phyloP scores from a whole-genome alignment of 2,113 vertebrate species.

The Vireo altiloquus region DNA sequence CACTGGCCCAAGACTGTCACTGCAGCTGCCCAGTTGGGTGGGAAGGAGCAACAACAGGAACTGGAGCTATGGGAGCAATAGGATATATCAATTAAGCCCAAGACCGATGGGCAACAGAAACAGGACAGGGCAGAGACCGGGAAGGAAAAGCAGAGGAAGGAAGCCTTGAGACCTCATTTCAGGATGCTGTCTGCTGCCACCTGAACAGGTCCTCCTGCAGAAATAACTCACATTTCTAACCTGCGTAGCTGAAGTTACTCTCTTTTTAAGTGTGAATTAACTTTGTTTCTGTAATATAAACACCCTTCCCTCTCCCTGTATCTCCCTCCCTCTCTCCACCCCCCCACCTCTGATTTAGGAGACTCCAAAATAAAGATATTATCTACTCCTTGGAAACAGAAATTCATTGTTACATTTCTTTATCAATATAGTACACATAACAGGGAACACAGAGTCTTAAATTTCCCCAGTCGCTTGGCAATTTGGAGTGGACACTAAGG shows the following conservation, averaged over 20 bases:
- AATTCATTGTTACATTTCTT: neutral
- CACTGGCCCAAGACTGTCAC: rapidly evolving
- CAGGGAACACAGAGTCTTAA: neutral
- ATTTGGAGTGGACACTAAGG: neutral
- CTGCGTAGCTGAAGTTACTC: neutral
- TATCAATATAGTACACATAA: neutral
- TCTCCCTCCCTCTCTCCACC: neutral
- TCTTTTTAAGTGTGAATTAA: neutral
- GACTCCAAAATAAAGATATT: neutral
- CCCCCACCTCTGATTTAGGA: neutral
- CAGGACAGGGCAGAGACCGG: rapidly evolving
- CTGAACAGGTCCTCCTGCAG: neutral
- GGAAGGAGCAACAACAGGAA: neutral
- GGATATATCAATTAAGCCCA: rapidly evolving
- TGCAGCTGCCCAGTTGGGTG: rapidly evolving
- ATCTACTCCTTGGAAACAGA: neutral
- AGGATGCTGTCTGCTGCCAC: neutral
- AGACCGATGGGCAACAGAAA: neutral
- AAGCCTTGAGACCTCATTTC: neutral
- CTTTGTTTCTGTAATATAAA: neutral
- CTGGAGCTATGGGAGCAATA: neutral
- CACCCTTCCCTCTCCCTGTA: neutral
- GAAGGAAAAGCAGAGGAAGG: neutral
- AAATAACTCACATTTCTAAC: neutral
- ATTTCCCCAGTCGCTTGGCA: neutral